Percentiles rank a stretch among this genome's conserved stretches.
phyloP scores from a whole-genome alignment of 92 coral and sea anemone genomes.

The Porites evermanni region DNA sequence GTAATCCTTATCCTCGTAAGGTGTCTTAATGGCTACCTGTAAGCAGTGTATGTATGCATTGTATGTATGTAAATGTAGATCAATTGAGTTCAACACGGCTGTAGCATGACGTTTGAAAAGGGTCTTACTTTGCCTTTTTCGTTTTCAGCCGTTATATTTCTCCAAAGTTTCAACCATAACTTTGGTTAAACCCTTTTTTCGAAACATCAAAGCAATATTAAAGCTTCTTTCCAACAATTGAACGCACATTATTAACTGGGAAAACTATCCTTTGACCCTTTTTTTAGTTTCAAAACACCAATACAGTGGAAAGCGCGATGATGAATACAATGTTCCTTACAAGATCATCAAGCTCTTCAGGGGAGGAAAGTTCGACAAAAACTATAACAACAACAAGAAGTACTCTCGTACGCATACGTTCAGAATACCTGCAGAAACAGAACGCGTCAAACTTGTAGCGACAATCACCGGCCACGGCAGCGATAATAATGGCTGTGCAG shows the following conservation, averaged over 20 bases:
- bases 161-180: too few relatives aligned
- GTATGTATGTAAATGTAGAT: too few relatives aligned
- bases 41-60: too few relatives aligned
- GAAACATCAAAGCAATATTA: too few relatives aligned
- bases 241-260: neutral
- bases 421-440: constrained; percentile 65
- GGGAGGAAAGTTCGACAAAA: constrained; percentile 91
- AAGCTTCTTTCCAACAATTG: neutral
- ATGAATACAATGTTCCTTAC: constrained; percentile 86
- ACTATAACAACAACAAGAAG: constrained; percentile 69
- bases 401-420: constrained; percentile 45
- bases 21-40: too few relatives aligned
- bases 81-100: too few relatives aligned
- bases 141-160: too few relatives aligned
- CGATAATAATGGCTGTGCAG: constrained; percentile 97
- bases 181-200: too few relatives aligned
- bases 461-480: constrained; percentile 97
- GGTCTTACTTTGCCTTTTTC: too few relatives aligned
- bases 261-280: neutral
- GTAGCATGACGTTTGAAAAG: too few relatives aligned
- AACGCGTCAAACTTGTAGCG: constrained; percentile 91
- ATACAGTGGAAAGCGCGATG: constrained; percentile 87
- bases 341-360: constrained; percentile 76
- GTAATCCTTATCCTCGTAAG: too few relatives aligned
- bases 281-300: constrained; percentile 87